These are phyloP conservation scores for Tolmerus cingulatus DNA, from an alignment of 2,888 invertebrate genomes.

Conservation along the genomic window DNA sequence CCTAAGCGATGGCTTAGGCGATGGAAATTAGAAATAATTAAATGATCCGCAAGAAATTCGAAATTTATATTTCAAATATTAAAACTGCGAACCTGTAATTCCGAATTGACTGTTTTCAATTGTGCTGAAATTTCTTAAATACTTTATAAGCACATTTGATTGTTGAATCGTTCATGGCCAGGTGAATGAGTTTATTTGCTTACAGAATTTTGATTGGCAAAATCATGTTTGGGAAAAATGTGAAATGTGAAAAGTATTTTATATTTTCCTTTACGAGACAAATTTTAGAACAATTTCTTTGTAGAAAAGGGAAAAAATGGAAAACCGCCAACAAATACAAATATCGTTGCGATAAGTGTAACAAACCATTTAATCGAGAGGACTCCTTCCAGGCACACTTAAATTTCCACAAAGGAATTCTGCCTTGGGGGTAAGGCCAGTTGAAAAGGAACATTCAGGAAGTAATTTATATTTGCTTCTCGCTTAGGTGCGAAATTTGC, in stretches of 20 bases:
- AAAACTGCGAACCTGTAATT: too few species aligned
- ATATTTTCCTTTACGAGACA: neutral
- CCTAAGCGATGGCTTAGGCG: too few species aligned
- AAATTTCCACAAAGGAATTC: slow-evolving; percentile 10
- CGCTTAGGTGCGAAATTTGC: neutral
- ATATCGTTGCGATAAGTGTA: neutral
- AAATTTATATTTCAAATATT: too few species aligned
- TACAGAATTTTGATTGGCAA: neutral
- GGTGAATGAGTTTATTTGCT: neutral
- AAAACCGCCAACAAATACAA: neutral
- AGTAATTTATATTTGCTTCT: neutral
- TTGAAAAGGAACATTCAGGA: neutral
- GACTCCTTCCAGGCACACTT: neutral
- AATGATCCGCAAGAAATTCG: too few species aligned
- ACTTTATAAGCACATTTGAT: too few species aligned
- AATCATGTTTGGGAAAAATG: neutral
- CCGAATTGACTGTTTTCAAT: too few species aligned
- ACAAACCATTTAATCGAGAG: neutral
- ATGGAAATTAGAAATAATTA: too few species aligned
- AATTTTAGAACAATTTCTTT: neutral
- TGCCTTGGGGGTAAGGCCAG: neutral
- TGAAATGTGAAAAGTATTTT: neutral
- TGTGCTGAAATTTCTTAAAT: too few species aligned
- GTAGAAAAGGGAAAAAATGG: neutral
- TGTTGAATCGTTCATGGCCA: neutral